phyloP scores from a whole-genome alignment of 2,797 vertebrate genomes.

The Leptoclinus maculatus region DNA sequence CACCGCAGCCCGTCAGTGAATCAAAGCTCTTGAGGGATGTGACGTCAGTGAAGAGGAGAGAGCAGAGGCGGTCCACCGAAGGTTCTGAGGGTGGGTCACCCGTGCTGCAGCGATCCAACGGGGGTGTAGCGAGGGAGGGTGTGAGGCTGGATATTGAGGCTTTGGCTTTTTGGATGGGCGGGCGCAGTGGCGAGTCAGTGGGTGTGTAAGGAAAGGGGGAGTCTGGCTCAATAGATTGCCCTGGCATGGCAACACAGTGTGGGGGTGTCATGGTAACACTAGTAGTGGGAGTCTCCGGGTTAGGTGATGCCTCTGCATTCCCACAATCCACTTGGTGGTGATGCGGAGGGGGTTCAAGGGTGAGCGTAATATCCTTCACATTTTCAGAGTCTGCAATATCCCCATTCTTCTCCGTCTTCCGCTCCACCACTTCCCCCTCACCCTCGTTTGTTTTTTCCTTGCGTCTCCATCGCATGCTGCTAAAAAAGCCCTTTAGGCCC shows the following conservation, averaged over 20 bases:
- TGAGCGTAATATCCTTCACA: conserved; percentile 82
- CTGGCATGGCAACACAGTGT: conserved; percentile 72
- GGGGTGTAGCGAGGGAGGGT: conserved; percentile 81
- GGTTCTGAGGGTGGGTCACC: conserved; percentile 95
- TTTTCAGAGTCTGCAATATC: conserved; percentile 64
- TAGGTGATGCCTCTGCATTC: conserved; percentile 77
- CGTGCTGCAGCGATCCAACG: conserved; percentile 88
- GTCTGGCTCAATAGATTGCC: conserved; percentile 73
- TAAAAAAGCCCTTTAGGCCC: conserved; percentile 93
- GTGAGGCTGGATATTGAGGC: conserved; percentile 76
- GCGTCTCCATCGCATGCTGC: conserved; percentile 94
- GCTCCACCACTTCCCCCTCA: conserved; percentile 71
- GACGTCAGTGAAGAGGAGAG: conserved; percentile 97
- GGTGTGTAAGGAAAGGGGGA: conserved; percentile 76
- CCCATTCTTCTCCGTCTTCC: conserved; percentile 57
- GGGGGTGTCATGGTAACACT: conserved; percentile 82
- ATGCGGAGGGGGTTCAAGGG: conserved; percentile 84
- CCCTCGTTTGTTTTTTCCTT: conserved; percentile 88
- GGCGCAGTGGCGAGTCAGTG: conserved; percentile 72
- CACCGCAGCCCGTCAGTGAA: conserved; percentile 98
- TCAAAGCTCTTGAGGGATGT: conserved; percentile 99
- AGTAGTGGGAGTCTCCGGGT: conserved; percentile 67
- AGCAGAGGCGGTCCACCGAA: conserved; percentile 90
- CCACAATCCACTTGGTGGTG: conserved; percentile 67
- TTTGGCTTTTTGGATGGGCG: conserved; percentile 77